phyloP scores from a whole-genome alignment of 2,888 invertebrate species.

The Chymomyza caudatula region DNA sequence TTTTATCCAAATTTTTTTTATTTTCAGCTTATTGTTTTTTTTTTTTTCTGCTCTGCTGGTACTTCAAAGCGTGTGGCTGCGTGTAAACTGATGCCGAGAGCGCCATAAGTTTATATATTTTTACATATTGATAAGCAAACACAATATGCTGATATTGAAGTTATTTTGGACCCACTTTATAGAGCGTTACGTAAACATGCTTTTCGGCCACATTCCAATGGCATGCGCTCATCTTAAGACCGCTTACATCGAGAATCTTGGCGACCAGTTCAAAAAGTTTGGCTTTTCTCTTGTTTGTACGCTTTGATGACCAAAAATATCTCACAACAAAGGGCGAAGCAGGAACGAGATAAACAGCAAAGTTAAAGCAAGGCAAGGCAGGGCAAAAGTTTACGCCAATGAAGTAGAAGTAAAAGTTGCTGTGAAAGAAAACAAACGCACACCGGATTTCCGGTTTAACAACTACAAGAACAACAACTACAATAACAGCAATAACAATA shows the following conservation, averaged over 20 bases:
- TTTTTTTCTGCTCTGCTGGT: conserved; percentile 13
- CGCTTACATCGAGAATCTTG: neutral
- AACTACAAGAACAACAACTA: conserved; percentile 13
- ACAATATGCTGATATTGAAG: neutral
- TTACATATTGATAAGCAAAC: conserved; percentile 41
- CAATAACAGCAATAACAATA: neutral
- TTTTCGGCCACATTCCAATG: conserved; percentile 41
- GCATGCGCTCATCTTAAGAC: conserved; percentile 42
- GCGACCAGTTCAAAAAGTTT: neutral
- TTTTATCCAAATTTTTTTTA: conserved; percentile 10
- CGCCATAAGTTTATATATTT: conserved; percentile 41
- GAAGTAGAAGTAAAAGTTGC: conserved; percentile 48
- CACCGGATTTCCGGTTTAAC: conserved; percentile 64
- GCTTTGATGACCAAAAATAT: conserved; percentile 13
- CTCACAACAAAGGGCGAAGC: neutral
- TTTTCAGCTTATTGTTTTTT: neutral
- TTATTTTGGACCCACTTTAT: neutral
- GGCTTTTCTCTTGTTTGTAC: neutral
- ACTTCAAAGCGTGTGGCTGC: conserved; percentile 2
- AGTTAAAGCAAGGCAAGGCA: neutral
- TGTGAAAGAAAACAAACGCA: conserved; percentile 39
- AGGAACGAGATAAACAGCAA: conserved; percentile 28
- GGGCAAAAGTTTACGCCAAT: conserved; percentile 39
- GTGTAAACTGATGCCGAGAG: no score
- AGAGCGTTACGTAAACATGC: conserved; percentile 12